Conservation (phyloP, 2,888 invertebrate genomes). For the Xestia rhomboidea region DNA sequence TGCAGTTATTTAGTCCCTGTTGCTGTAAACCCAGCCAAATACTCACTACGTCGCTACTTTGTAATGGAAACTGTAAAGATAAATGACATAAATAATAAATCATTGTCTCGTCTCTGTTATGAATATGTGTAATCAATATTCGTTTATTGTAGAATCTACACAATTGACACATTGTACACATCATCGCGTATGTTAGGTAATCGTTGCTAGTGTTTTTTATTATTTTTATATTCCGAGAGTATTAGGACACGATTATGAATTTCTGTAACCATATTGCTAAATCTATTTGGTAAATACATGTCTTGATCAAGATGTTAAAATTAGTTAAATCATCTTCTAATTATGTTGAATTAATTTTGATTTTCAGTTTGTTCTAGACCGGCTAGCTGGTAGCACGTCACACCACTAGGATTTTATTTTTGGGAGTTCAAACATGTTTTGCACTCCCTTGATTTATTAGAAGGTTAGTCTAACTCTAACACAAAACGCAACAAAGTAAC, state of each 20-base stretch:
- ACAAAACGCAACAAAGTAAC: neutral
- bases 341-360: conserved; percentile 17
- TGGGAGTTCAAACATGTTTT: neutral
- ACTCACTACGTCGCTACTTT: neutral
- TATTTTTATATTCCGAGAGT: conserved; percentile 52
- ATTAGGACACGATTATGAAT: conserved; percentile 59
- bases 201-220: conserved; percentile 51
- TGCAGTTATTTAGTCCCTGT: conserved; percentile 3
- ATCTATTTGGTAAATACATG: conserved; percentile 53
- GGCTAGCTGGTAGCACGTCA: neutral
- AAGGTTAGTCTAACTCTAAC: neutral
- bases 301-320: conserved; percentile 51
- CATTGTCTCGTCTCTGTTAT: conserved; percentile 15
- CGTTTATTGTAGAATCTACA: conserved; percentile 31
- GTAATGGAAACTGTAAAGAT: conserved; percentile 38
- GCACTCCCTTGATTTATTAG: neutral
- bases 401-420: neutral
- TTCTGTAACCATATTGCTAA: conserved; percentile 64
- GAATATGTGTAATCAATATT: conserved; percentile 37
- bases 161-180: conserved; percentile 51
- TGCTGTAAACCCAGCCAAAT: conserved; percentile 16
- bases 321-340: conserved; percentile 35
- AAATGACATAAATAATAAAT: conserved; percentile 38
- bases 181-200: conserved; percentile 59
- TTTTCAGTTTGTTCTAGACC: conserved; percentile 7